Percentiles rank a stretch among this genome's conserved stretches.
Conservation (phyloP, 2,888 invertebrate genomes). For the Drosophila macrospina region DNA sequence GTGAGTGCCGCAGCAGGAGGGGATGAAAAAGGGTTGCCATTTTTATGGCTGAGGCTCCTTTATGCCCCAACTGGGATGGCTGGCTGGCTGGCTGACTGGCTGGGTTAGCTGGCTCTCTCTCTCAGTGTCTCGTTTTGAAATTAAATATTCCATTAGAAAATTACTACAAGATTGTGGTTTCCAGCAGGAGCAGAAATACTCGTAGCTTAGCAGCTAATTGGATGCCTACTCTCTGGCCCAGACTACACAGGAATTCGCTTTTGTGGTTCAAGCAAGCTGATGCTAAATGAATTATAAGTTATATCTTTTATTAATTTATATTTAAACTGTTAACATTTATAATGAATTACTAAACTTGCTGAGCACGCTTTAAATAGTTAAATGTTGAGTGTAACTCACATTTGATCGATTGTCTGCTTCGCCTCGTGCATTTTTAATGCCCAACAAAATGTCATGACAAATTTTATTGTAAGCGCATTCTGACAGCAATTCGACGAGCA, state of each 20-base stretch:
- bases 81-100: constrained; percentile 30
- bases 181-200: constrained; percentile 45
- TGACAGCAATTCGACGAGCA: constrained; percentile 11
- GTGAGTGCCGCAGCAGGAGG: constrained; percentile 29
- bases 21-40: constrained; percentile 70
- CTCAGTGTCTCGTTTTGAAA: constrained; percentile 75
- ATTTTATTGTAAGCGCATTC: constrained; percentile 57
- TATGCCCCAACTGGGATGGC: constrained; percentile 36
- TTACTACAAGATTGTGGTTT: constrained; percentile 83
- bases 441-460: constrained; percentile 52
- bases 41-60: constrained; percentile 64
- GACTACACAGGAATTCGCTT: constrained; percentile 56
- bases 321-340: background rate
- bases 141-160: constrained; percentile 84
- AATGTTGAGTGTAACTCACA: background rate
- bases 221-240: constrained; percentile 42
- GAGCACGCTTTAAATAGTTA: constrained; percentile 10
- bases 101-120: constrained; percentile 37
- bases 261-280: constrained; percentile 37
- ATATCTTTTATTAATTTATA: background rate
- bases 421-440: constrained; percentile 61
- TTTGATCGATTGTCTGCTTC: constrained; percentile 7
- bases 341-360: background rate
- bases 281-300: constrained; percentile 17
- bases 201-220: constrained; percentile 58